Conservation (phyloP, 1,140 invertebrate genomes). For the Nomia melanderi region DNA sequence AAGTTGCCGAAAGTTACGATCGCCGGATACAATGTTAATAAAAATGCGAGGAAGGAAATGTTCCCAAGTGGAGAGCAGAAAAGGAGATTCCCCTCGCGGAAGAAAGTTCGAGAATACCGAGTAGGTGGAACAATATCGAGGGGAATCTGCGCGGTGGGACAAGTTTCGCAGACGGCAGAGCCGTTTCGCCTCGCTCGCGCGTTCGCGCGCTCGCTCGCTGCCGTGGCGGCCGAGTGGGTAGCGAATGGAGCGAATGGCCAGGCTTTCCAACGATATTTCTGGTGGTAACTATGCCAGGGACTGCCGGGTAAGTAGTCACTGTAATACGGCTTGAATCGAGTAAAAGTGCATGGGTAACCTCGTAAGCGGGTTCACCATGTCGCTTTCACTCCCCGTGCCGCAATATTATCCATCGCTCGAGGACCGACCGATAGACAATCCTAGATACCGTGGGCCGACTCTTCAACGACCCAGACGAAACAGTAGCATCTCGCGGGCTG, state of each 20-base stretch:
- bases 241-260: slow-evolving; percentile 35
- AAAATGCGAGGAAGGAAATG: neutral
- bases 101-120: too few relatives aligned
- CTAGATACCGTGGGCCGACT: slow-evolving; percentile 16
- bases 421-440: slow-evolving; percentile 48
- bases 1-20: too few relatives aligned
- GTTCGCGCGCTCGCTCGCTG: slow-evolving; percentile 6
- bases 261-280: slow-evolving; percentile 68
- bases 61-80: too few relatives aligned
- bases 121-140: too few relatives aligned
- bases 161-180: slow-evolving; percentile 16
- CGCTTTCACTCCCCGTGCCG: slow-evolving; percentile 75
- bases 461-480: neutral
- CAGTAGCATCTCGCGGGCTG: too few relatives aligned
- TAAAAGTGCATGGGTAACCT: slow-evolving; percentile 74
- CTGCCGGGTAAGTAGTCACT: slow-evolving; percentile 67
- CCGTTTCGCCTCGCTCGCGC: neutral
- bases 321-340: slow-evolving; percentile 67
- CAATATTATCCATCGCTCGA: slow-evolving; percentile 64
- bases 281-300: slow-evolving; percentile 73
- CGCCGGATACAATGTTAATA: too few relatives aligned
- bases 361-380: slow-evolving; percentile 73
- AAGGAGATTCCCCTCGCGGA: too few relatives aligned
- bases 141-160: slow-evolving; percentile 26
- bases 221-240: slow-evolving; percentile 59